Conservation (phyloP, 2,888 invertebrate genomes). For the Acronicta alni region DNA sequence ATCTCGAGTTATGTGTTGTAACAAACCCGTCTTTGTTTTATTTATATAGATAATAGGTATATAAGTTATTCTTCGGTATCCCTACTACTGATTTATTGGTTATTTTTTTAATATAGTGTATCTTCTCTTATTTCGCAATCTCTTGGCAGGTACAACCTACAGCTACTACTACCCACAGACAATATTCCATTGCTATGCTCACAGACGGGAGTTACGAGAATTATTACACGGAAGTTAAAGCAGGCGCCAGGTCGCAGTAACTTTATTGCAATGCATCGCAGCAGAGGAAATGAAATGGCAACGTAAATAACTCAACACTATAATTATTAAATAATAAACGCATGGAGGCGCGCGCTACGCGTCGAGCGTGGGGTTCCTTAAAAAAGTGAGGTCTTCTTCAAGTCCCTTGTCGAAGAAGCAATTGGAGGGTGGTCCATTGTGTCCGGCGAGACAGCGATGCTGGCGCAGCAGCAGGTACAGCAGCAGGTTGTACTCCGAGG, state of each 20-base stretch:
- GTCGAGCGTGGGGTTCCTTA: slow-evolving; percentile 56
- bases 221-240: slow-evolving; percentile 18
- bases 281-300: slow-evolving; percentile 44
- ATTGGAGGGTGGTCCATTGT: slow-evolving; percentile 56
- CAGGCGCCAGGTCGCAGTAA: slow-evolving; percentile 22
- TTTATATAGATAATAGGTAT: too few relatives aligned
- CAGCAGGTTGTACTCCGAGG: slow-evolving; percentile 79
- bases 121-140: too few relatives aligned
- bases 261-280: slow-evolving; percentile 38
- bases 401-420: slow-evolving; percentile 66
- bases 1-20: too few relatives aligned
- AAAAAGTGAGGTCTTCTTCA: slow-evolving; percentile 60
- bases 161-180: too few relatives aligned
- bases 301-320: slow-evolving; percentile 55
- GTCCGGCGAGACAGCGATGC: slow-evolving; percentile 64
- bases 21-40: too few relatives aligned
- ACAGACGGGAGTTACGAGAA: neutral
- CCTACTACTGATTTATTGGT: too few relatives aligned
- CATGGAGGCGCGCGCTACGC: slow-evolving; percentile 33
- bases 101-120: too few relatives aligned
- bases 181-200: too few relatives aligned
- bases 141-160: too few relatives aligned
- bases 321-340: slow-evolving; percentile 53
- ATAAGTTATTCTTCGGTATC: too few relatives aligned
- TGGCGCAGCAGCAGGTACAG: slow-evolving; percentile 75